Base-by-base conservation (phyloP, 2,888 invertebrate genomes). In the Nyleta sp. region DNA sequence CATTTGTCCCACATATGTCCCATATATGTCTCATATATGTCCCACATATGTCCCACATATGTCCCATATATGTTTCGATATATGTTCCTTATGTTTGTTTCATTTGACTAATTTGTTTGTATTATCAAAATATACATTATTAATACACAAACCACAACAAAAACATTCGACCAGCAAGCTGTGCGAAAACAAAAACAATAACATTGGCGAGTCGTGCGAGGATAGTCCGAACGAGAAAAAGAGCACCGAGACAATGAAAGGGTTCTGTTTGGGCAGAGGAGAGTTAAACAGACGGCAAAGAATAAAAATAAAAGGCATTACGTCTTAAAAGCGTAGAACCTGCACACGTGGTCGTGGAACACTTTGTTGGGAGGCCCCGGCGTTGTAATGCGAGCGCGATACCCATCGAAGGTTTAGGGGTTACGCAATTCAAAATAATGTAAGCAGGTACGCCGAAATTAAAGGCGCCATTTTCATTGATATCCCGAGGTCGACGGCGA, bases 191-290 rank as follows among this genome's bases (percentile, higher is more conserved):
- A 35, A 52, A 22, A 72, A 62, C 40, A 53, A 52, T 18, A 44
- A 71, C 10, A 50, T 40, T 22, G 24, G 8, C n/a, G 48, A 46
- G 15, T 40, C 10, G 55, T 4, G 44, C 15, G 20, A 24, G 17
- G 20, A n/a, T 48, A 13, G 46, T 8, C 8, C 22, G 57, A 22
- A 44, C 77, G 81, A 80, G 82, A 82, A 82, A 83, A 73, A 79
- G 82, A 76, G 60, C 60, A 46, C 46, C 71, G 50, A 65, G 62
- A 65, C 78, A 76, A 82, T 80, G 78, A 82, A 83, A 83, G 81
- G 84, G 81, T 84, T 86, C 78, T 83, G 84, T 85, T 85, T 85
- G 83, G 82, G 76, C 78, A 50, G 59, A 35, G 60, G 35, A 71
- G 59, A 65, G 40, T 67, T 60, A 57, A 42, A 28, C 18, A 31